A percentile compares a stretch with the other conserved stretches of the same genome.
phyloP scores from a whole-genome alignment of 2,888 invertebrate genomes.

The Eupithecia subumbrata region DNA sequence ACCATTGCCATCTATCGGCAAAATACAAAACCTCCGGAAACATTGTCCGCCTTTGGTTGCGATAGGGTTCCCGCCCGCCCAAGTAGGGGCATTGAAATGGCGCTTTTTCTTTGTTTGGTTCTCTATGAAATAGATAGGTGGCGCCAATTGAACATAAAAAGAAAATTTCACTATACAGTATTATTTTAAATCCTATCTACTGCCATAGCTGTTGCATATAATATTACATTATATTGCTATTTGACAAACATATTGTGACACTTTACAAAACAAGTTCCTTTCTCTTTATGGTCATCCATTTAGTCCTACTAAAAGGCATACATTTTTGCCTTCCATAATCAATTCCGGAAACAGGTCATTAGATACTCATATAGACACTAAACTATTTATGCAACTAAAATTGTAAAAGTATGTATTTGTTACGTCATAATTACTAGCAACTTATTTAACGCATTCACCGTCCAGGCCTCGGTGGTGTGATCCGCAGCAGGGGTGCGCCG shows the following conservation, averaged over 20 bases:
- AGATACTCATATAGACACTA: neutral
- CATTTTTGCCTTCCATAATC: neutral
- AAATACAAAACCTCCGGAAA: conserved; percentile 7
- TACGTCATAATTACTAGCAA: neutral
- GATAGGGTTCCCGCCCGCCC: neutral
- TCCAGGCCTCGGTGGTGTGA: no score
- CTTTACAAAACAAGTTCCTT: neutral
- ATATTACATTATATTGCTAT: neutral
- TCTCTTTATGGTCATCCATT: neutral
- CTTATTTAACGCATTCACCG: neutral
- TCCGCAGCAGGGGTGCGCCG: no score
- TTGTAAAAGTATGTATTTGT: neutral
- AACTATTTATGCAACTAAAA: neutral
- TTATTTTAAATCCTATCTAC: neutral
- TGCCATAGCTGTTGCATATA: no score
- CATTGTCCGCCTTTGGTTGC: conserved; percentile 13
- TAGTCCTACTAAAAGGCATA: neutral
- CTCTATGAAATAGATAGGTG: conserved; percentile 35
- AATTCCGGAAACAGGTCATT: neutral
- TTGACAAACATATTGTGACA: neutral
- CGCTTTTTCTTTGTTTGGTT: conserved; percentile 16
- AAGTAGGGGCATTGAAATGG: neutral
- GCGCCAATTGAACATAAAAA: conserved; percentile 15
- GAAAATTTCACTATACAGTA: neutral
- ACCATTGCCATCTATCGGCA: conserved; percentile 24